Percentiles rank a stretch among this genome's conserved stretches.
Conservation (phyloP, 2,113 vertebrate genomes). For the Sialia sialis region DNA sequence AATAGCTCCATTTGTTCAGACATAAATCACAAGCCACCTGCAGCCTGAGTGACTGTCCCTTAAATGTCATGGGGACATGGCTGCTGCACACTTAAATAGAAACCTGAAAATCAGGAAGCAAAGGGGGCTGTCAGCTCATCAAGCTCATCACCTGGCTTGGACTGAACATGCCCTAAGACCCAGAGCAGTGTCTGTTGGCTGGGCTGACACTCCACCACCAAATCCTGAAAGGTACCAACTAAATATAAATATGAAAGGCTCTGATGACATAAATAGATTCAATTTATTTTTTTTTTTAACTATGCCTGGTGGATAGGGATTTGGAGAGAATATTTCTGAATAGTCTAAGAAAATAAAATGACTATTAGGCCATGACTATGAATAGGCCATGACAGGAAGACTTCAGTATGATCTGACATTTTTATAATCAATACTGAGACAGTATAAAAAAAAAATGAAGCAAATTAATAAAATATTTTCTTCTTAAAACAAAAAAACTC, state of each 20-base stretch:
- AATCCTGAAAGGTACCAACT: background rate
- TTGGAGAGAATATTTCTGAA: background rate
- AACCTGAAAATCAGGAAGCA: background rate
- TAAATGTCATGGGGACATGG: slow-evolving; percentile 22
- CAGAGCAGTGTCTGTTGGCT: background rate
- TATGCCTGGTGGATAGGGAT: background rate
- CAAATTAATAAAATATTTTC: background rate
- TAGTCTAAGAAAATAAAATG: background rate
- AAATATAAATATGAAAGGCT: background rate
- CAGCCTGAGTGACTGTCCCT: slow-evolving; percentile 14
- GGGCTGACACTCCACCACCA: background rate
- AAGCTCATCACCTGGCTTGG: background rate
- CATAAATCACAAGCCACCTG: slow-evolving; percentile 40
- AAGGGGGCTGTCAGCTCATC: background rate
- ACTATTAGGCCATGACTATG: background rate
- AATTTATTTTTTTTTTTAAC: background rate
- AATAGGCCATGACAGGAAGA: background rate
- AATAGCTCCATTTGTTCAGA: slow-evolving; percentile 26
- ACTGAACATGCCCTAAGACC: background rate
- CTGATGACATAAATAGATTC: background rate
- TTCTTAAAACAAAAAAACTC: background rate
- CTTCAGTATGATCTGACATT: background rate
- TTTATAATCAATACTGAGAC: background rate
- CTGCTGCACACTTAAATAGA: background rate
- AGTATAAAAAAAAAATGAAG: background rate